Percentiles rank a stretch among this genome's conserved stretches.
Conservation (phyloP, 2,113 vertebrate species). For the Bubo blakistoni region DNA sequence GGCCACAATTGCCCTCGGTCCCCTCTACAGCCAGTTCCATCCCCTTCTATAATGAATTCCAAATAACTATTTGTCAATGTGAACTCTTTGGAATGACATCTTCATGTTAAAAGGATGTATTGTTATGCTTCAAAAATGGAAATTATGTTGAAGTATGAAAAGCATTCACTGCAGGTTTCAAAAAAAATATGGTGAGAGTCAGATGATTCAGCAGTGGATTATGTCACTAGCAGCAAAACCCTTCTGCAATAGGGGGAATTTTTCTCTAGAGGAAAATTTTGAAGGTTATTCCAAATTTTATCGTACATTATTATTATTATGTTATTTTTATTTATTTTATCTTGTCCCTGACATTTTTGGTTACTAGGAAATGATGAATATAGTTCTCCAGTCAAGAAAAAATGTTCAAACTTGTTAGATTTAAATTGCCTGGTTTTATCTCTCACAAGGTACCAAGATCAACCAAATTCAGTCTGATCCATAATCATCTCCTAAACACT, state of each 20-base stretch:
- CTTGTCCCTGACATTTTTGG: not conserved
- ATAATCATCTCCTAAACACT: not conserved
- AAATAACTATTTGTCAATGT: not conserved
- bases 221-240: not conserved
- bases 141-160: not conserved
- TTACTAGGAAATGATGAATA: not conserved
- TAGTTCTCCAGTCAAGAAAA: not conserved
- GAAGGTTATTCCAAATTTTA: not conserved
- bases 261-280: not conserved
- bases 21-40: not conserved
- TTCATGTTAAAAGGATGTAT: not conserved
- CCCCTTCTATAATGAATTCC: not conserved
- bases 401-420: not conserved
- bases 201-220: not conserved
- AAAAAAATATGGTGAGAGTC: not conserved
- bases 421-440: not conserved
- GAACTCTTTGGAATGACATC: not conserved
- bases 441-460: not conserved
- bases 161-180: not conserved
- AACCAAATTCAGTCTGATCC: not conserved
- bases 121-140: not conserved
- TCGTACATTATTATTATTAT: not conserved
- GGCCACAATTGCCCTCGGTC: fast-evolving
- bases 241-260: not conserved
- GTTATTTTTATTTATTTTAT: not conserved